Conservation (phyloP, 2,888 invertebrate species). For the Oscheius myriophilus region DNA sequence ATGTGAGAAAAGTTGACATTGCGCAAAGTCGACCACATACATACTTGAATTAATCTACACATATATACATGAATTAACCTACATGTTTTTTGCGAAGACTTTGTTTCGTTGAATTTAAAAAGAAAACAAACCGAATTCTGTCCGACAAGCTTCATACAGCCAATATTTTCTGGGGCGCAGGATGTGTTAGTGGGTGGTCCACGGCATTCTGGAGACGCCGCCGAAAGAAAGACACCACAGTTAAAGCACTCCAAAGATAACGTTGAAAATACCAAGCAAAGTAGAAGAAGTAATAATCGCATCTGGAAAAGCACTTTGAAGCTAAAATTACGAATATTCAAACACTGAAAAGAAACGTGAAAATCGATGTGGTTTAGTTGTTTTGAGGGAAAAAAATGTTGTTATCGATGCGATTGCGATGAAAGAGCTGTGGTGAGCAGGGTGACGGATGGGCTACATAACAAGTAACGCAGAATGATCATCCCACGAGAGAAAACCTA, state of each 20-base stretch:
- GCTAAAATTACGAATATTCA: too few species aligned
- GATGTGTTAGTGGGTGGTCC: constrained; percentile 39
- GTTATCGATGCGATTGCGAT: too few species aligned
- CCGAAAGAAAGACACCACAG: constrained; percentile 48
- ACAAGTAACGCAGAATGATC: background rate
- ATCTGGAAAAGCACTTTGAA: background rate
- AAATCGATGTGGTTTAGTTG: too few species aligned
- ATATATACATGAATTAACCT: too few species aligned
- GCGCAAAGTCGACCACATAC: too few species aligned
- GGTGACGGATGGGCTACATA: background rate
- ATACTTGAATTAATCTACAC: too few species aligned
- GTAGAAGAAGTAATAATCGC: background rate
- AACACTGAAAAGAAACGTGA: too few species aligned
- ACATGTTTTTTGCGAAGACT: too few species aligned
- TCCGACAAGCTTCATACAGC: constrained; percentile 44
- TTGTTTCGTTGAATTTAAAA: too few species aligned
- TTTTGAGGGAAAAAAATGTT: too few species aligned
- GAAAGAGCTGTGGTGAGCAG: too few species aligned
- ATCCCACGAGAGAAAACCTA: background rate
- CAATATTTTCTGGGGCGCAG: constrained; percentile 43
- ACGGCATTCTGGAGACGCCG: constrained; percentile 40
- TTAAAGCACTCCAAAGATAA: constrained; percentile 39
- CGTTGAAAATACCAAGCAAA: background rate
- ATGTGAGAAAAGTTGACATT: too few species aligned
- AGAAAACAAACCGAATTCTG: constrained; percentile 33